Evolutionary conservation across 2,888 invertebrate genomes (phyloP).

Genomic region (Apocheima hispidaria): DNA sequence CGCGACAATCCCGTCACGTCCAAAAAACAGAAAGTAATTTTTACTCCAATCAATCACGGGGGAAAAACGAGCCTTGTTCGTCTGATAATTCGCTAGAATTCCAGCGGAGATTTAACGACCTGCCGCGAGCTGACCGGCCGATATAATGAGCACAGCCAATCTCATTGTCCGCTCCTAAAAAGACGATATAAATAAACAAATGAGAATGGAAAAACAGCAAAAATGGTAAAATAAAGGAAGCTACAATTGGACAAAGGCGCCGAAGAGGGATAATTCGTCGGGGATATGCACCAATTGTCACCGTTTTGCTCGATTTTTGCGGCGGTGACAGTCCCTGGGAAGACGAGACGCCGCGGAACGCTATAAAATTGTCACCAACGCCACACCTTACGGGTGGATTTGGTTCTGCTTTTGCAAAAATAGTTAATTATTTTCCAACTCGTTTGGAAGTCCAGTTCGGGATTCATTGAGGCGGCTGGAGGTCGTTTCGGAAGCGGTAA

Average conservation of each 20-base stretch:
- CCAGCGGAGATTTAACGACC: slow-evolving; percentile 81
- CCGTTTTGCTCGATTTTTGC: slow-evolving; percentile 77
- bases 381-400: slow-evolving; percentile 40
- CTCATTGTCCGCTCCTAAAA: slow-evolving; percentile 76
- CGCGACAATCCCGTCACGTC: slow-evolving; percentile 48
- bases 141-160: slow-evolving; percentile 76
- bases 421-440: slow-evolving; percentile 45
- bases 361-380: slow-evolving; percentile 75
- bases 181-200: slow-evolving; percentile 85
- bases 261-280: slow-evolving; percentile 83
- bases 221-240: slow-evolving; percentile 83
- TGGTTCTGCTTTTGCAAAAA: slow-evolving; percentile 40
- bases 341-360: slow-evolving; percentile 56
- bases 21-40: slow-evolving; percentile 81
- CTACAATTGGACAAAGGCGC: slow-evolving; percentile 84
- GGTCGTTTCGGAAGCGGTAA: slow-evolving; percentile 34
- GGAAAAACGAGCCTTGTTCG: slow-evolving; percentile 76
- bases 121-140: slow-evolving; percentile 77
- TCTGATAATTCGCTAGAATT: slow-evolving; percentile 85
- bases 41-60: slow-evolving; percentile 83
- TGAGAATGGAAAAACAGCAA: slow-evolving; percentile 85
- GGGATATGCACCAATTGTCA: slow-evolving; percentile 85
- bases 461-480: slow-evolving; percentile 35
- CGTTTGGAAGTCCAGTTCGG: slow-evolving; percentile 32
- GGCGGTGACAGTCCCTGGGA: slow-evolving; percentile 68